Conservation (phyloP, 2,888 invertebrate genomes). For the Rhaphigaster nebulosa region DNA sequence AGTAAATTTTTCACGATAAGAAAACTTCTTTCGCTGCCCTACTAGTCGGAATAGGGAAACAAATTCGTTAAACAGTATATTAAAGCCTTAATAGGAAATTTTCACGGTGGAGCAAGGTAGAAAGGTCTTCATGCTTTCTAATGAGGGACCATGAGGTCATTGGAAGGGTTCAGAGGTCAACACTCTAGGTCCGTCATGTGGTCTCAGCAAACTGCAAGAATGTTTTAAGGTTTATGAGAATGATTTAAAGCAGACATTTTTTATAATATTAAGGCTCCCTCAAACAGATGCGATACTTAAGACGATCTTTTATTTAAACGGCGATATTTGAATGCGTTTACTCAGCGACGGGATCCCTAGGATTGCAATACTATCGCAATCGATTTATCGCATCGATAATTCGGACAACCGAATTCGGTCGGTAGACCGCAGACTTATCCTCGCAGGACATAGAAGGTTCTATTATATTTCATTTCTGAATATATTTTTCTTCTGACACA, state of each 20-base stretch:
- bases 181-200: background rate
- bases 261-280: too few relatives aligned
- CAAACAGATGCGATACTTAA: too few relatives aligned
- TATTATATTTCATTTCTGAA: too few relatives aligned
- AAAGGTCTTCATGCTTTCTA: slow-evolving; percentile 16
- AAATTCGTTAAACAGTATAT: background rate
- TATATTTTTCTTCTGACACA: too few relatives aligned
- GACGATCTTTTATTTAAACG: too few relatives aligned
- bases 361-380: too few relatives aligned
- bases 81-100: background rate
- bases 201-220: background rate
- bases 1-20: background rate
- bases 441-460: too few relatives aligned
- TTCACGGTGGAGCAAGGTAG: background rate
- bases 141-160: background rate
- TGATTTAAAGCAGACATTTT: background rate
- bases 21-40: background rate
- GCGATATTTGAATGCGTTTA: too few relatives aligned
- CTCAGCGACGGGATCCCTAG: too few relatives aligned
- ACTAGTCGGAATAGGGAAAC: background rate
- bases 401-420: too few relatives aligned
- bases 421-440: too few relatives aligned
- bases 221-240: background rate
- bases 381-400: too few relatives aligned
- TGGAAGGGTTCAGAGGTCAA: slow-evolving; percentile 5